Percentiles rank a stretch among this genome's conserved stretches.
Conservation (phyloP, 2,113 vertebrate species). For the Psettodes erumei region DNA sequence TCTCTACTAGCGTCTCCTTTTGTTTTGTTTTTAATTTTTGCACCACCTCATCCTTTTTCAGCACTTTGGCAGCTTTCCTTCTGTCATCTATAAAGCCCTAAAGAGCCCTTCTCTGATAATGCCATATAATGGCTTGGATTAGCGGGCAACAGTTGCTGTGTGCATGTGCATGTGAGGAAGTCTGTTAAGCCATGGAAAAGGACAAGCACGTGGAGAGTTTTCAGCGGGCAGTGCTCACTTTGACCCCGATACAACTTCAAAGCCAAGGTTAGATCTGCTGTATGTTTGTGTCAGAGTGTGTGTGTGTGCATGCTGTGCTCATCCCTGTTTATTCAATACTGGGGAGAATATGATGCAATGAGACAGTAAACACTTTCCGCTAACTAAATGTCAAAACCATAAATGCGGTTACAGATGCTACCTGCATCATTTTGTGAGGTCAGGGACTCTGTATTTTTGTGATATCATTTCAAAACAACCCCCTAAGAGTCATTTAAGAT, state of each 20-base stretch:
- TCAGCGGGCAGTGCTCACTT: background rate
- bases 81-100: background rate
- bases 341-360: slow-evolving; percentile 7
- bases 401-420: slow-evolving; percentile 32
- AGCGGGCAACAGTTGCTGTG: slow-evolving; percentile 14
- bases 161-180: slow-evolving; percentile 32
- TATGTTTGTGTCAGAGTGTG: slow-evolving; percentile 1
- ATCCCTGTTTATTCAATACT: background rate
- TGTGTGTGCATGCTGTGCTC: slow-evolving; percentile 1
- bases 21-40: background rate
- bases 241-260: slow-evolving; percentile 25
- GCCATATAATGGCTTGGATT: slow-evolving; percentile 7
- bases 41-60: background rate
- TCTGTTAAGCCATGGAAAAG: slow-evolving; percentile 46
- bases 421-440: slow-evolving; percentile 36
- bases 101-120: background rate
- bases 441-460: background rate
- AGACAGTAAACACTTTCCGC: slow-evolving; percentile 8
- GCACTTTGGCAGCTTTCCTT: background rate
- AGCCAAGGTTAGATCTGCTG: slow-evolving; percentile 33
- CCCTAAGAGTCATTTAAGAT: background rate
- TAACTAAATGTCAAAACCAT: slow-evolving; percentile 30
- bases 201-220: slow-evolving; percentile 26
- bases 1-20: background rate
- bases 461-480: background rate